A percentile compares a stretch with the other conserved stretches of the same genome.
Conservation (phyloP, 2,797 vertebrate genomes). For the Eleutherodactylus coqui region DNA sequence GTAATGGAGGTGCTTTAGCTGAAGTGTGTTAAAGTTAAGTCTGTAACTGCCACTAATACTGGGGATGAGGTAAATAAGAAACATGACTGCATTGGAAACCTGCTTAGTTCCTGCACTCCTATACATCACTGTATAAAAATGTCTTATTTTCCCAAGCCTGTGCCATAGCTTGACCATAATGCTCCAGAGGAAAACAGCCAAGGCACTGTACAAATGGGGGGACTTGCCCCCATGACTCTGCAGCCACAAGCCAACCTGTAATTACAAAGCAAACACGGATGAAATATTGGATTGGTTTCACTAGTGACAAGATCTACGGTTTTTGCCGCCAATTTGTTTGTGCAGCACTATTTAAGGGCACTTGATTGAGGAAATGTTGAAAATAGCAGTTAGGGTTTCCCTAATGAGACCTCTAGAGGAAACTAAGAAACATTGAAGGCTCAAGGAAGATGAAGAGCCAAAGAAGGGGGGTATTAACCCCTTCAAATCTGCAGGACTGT, state of each 20-base stretch:
- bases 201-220: constrained; percentile 48
- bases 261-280: constrained; percentile 79
- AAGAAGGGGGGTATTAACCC: constrained; percentile 71
- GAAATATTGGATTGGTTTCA: constrained; percentile 73
- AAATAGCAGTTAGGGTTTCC: constrained; percentile 80
- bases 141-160: constrained; percentile 37
- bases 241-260: constrained; percentile 70
- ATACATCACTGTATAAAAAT: constrained; percentile 45
- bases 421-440: constrained; percentile 72
- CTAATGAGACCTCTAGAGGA: constrained; percentile 84
- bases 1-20: constrained; percentile 9
- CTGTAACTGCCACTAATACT: not conserved
- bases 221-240: constrained; percentile 63
- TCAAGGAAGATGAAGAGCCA: constrained; percentile 59
- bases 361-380: constrained; percentile 83
- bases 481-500: constrained; percentile 64
- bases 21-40: constrained; percentile 46
- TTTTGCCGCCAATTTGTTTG: constrained; percentile 78
- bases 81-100: constrained; percentile 40
- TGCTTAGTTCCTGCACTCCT: constrained; percentile 22
- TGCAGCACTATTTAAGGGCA: constrained; percentile 80
- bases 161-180: constrained; percentile 44
- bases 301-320: constrained; percentile 75
- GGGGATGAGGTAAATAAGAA: constrained; percentile 57
- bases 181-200: constrained; percentile 53